Evolutionary conservation across 2,888 invertebrate species (phyloP), one percentile per base, ranked within the genome.

Genomic region (Ophion obscuratus): DNA sequence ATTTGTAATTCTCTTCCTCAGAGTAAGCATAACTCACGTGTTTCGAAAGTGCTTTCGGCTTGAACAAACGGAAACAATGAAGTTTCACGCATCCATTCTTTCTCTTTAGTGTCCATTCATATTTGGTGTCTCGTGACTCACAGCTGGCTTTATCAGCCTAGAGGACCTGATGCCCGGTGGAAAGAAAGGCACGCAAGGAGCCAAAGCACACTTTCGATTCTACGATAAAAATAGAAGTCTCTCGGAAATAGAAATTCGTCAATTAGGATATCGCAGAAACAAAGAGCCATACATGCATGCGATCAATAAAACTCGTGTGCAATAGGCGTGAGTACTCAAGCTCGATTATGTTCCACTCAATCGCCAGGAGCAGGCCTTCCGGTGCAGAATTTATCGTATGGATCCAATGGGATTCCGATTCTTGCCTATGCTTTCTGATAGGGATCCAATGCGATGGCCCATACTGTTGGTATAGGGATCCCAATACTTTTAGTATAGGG

Each of bases 311-410:
- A 40, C 40, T 40, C 40, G 40, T 40, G 9, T 9, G 40, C 40
- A 40, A 7, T 40, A 9, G 6, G 9, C 40, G 40, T 9, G 40
- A 40, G 40, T 40, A 89, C 89, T 88, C 89, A 88, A 87, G 83
- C 89, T 87, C 81, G 68, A 1, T 85, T 83, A 1, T 36, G 40
- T n/a, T 40, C 20, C 53, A 40, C 62, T 57, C 27, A 67, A 80
- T 57, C 57, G n/a, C 14, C 40, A 68, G 20, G 24, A 44, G 20
- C 24, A 20, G 5, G 75, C 47, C 40, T 44, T 64, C 31, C 0
- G 4, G 31, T 31, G 31, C 2, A 31, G 31, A 31, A 31, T 4
- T 31, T 31, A 31, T 31, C 31, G 31, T 31, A 31, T 3, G 31
- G 4, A 31, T 31, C 31, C 31, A 31, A 31, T 2, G 3, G 31